A percentile compares a stretch with the other conserved stretches of the same genome.
These are phyloP conservation scores for Troglohyphantes excavatus DNA, from an alignment of 2,888 invertebrate species.

Conservation along the genomic window DNA sequence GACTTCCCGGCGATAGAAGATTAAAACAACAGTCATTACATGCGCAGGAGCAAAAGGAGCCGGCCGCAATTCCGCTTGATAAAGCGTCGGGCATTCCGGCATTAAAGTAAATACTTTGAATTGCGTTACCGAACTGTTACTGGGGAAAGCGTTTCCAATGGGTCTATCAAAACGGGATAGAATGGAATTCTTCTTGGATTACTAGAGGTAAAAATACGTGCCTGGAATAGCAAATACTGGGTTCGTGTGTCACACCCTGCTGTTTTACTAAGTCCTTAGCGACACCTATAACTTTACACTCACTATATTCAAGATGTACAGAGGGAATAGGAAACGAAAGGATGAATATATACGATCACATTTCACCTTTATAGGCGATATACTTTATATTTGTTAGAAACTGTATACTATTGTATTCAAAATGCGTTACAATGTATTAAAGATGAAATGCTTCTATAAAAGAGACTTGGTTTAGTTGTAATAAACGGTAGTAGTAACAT, in stretches of 20 bases:
- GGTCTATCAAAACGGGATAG: conserved; percentile 59
- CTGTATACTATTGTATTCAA: not conserved
- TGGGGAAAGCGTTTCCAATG: conserved; percentile 49
- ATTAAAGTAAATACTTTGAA: conserved; percentile 63
- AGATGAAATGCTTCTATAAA: too few relatives aligned
- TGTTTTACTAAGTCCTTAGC: not conserved
- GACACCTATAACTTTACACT: not conserved
- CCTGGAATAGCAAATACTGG: conserved; percentile 5
- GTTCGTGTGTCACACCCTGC: not conserved
- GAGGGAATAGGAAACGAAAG: not conserved
- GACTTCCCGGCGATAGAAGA: conserved; percentile 31
- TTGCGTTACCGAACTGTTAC: conserved; percentile 46
- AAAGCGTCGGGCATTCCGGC: conserved; percentile 37
- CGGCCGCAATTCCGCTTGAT: conserved; percentile 43
- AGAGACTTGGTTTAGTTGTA: too few relatives aligned
- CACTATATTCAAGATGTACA: not conserved
- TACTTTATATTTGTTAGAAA: not conserved
- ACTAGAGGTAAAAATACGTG: conserved; percentile 40
- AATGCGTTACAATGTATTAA: not conserved
- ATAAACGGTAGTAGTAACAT: too few relatives aligned
- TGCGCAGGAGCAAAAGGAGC: conserved; percentile 31
- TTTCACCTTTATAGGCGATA: not conserved
- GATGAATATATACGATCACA: not conserved
- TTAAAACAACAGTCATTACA: conserved; percentile 65
- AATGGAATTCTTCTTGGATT: conserved; percentile 37